These are phyloP conservation scores for Mesocricetus auratus DNA, from an alignment of 2,113 vertebrate species.

Conservation along the genomic window DNA sequence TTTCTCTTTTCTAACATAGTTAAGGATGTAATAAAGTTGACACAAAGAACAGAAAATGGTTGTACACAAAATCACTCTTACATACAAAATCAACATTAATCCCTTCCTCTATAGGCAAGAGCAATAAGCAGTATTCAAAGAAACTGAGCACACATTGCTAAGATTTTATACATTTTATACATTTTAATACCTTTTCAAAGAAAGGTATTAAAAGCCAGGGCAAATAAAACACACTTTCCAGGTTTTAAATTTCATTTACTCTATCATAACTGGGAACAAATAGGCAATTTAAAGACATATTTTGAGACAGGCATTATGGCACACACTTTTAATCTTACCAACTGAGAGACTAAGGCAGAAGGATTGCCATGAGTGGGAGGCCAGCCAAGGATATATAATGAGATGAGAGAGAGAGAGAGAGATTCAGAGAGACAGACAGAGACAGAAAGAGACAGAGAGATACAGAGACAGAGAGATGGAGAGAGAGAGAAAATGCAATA, in stretches of 20 bases:
- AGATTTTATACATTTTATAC: conserved; percentile 43
- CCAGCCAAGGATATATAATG: not conserved
- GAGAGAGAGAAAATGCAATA: not conserved
- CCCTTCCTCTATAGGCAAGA: conserved; percentile 51
- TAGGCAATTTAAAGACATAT: not conserved
- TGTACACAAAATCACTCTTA: not conserved
- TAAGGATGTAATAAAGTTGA: conserved; percentile 46
- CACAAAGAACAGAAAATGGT: conserved; percentile 40
- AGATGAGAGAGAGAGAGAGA: too few species aligned
- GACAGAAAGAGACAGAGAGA: too few species aligned
- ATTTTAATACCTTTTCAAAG: conserved; percentile 35
- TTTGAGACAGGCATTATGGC: not conserved
- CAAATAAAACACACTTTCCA: conserved; percentile 59
- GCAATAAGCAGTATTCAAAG: conserved; percentile 33
- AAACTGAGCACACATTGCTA: conserved; percentile 41
- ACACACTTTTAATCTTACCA: not conserved
- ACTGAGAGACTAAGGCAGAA: not conserved
- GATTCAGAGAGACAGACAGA: too few species aligned
- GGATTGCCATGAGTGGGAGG: not conserved
- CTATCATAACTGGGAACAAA: conserved; percentile 6
- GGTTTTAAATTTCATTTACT: conserved; percentile 36
- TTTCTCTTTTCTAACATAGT: conserved; percentile 29
- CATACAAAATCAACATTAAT: conserved; percentile 35
- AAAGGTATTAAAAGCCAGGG: conserved; percentile 15
- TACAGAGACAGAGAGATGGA: too few species aligned